These are phyloP conservation scores for Myioborus melanocephalus DNA, from an alignment of 2,797 vertebrate species.

Conservation along the genomic window DNA sequence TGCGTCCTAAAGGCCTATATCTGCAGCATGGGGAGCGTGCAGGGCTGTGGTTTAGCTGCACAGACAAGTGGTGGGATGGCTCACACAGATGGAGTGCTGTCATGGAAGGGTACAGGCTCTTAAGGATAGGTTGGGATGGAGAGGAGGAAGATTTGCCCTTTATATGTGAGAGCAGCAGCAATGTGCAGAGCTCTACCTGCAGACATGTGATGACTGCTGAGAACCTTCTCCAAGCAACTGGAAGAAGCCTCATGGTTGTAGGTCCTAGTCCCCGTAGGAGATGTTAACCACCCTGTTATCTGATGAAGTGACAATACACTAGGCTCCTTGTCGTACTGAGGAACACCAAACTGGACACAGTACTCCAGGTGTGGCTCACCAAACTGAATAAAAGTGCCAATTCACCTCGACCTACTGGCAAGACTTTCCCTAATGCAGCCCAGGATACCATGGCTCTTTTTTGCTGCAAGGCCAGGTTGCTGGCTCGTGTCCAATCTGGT, in stretches of 20 bases:
- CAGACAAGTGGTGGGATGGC: not conserved
- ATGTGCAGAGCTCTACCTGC: not conserved
- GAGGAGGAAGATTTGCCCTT: not conserved
- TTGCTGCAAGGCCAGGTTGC: not conserved
- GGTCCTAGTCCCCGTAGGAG: not conserved
- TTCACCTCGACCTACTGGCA: accelerated
- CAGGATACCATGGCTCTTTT: not conserved
- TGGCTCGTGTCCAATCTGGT: not conserved
- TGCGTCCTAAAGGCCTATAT: not conserved
- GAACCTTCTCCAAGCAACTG: not conserved
- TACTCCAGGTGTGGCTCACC: not conserved
- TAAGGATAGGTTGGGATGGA: not conserved
- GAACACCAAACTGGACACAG: not conserved
- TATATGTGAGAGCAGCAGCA: not conserved
- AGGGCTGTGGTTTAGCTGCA: not conserved
- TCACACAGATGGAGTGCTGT: not conserved
- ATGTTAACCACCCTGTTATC: not conserved
- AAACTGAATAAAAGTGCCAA: not conserved
- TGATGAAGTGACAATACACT: not conserved
- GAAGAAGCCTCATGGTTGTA: not conserved
- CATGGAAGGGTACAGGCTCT: not conserved
- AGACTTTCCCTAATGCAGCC: not conserved
- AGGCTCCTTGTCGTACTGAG: not conserved
- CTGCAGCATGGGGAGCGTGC: not conserved
- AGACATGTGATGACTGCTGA: not conserved